Percentiles rank a stretch among this genome's conserved stretches.
Evolutionary conservation across 1,140 invertebrate genomes (phyloP).

Genomic region (Cecropterus lyciades): DNA sequence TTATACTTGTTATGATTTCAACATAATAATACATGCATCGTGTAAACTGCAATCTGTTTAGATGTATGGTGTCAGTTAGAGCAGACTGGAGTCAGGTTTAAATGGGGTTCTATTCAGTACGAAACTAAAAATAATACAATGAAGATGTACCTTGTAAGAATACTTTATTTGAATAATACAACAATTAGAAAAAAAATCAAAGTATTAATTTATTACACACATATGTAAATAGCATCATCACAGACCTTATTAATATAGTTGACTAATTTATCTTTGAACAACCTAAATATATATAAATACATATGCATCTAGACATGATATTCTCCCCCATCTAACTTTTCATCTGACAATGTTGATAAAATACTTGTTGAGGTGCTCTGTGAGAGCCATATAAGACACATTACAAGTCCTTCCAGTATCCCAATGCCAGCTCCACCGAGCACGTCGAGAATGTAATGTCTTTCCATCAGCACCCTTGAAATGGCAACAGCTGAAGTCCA

Average conservation of each 20-base stretch:
- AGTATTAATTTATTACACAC: constrained; percentile 25
- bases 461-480: constrained; percentile 89
- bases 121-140: too few species aligned
- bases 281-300: background rate
- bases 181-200: constrained; percentile 7
- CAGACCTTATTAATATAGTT: constrained; percentile 22
- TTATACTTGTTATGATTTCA: too few species aligned
- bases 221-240: constrained; percentile 21
- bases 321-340: constrained; percentile 76
- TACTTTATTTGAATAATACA: constrained; percentile 19
- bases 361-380: constrained; percentile 69
- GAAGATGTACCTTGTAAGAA: background rate
- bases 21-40: too few species aligned
- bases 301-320: constrained; percentile 64
- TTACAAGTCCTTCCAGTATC: constrained; percentile 88
- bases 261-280: constrained; percentile 26
- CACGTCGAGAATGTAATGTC: constrained; percentile 96
- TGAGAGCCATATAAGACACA: constrained; percentile 89
- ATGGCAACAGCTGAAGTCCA: constrained; percentile 91
- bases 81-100: too few species aligned
- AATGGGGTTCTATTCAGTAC: too few species aligned
- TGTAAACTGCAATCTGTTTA: too few species aligned
- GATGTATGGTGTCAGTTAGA: too few species aligned
- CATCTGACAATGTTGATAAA: constrained; percentile 72
- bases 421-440: constrained; percentile 90